Percentiles rank a stretch among this genome's conserved stretches.
Conservation (phyloP, 2,113 vertebrate species). For the Serranochromis macrocephalus region DNA sequence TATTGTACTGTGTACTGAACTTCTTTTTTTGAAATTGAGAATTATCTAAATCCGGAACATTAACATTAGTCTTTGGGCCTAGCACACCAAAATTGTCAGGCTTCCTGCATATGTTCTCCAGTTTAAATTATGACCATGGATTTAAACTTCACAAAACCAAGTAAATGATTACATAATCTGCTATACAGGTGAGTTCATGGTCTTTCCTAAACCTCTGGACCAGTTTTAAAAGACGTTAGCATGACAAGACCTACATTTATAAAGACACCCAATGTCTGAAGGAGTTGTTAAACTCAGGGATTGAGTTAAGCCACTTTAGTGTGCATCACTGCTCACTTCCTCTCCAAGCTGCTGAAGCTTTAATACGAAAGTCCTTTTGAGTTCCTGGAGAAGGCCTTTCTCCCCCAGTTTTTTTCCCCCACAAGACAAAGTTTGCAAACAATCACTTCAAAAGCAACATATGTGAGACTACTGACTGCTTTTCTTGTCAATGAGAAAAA, state of each 20-base stretch:
- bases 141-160: constrained; percentile 3
- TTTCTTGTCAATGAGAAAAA: neutral
- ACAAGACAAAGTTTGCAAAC: neutral
- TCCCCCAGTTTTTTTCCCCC: fast-evolving
- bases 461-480: neutral
- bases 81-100: neutral
- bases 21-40: neutral
- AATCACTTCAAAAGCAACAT: neutral
- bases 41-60: neutral
- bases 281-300: neutral
- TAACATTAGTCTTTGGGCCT: neutral
- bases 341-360: neutral
- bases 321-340: neutral
- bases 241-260: constrained; percentile 19
- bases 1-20: neutral
- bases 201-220: neutral
- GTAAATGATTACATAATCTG: neutral
- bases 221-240: constrained; percentile 13
- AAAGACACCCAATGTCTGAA: neutral
- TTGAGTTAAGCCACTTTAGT: neutral
- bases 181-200: constrained; percentile 6
- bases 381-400: neutral
- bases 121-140: neutral
- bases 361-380: neutral
- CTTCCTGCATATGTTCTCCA: neutral